Percentiles rank a stretch among this genome's conserved stretches.
phyloP scores from a whole-genome alignment of 2,113 vertebrate species.

The Rattus rattus region DNA sequence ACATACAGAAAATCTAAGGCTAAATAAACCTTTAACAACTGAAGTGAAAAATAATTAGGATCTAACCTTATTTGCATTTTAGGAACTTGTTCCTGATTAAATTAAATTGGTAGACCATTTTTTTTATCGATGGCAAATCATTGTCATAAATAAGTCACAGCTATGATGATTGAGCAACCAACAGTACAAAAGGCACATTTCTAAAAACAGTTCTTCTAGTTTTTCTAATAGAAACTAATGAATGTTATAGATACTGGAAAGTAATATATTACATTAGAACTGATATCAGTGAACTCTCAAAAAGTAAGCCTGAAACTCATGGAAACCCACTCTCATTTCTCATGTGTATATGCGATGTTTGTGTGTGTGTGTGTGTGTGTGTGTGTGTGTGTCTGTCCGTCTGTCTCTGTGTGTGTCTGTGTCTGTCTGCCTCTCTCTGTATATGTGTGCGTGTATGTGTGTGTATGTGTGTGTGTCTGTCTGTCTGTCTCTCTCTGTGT shows the following conservation, averaged over 20 bases:
- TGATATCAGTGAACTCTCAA: not conserved
- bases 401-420: not conserved
- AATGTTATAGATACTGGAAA: slow-evolving; percentile 50
- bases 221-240: slow-evolving; percentile 60
- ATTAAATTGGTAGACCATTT: slow-evolving; percentile 8
- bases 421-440: not conserved
- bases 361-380: no score
- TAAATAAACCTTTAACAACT: not conserved
- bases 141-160: slow-evolving; percentile 68
- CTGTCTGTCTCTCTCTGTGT: no score
- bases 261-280: not conserved
- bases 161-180: slow-evolving; percentile 41
- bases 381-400: not conserved
- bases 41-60: not conserved
- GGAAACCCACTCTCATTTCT: not conserved
- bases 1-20: not conserved
- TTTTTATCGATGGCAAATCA: slow-evolving; percentile 46
- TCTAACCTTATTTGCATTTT: slow-evolving; percentile 67
- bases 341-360: no score
- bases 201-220: not conserved
- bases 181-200: slow-evolving; percentile 42
- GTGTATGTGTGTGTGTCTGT: not conserved
- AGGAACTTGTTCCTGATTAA: slow-evolving; percentile 56
- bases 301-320: not conserved
- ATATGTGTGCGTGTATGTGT: not conserved